A percentile compares a stretch with the other conserved stretches of the same genome.
Conservation (phyloP, 2,113 vertebrate genomes). For the Cottus gobio region DNA sequence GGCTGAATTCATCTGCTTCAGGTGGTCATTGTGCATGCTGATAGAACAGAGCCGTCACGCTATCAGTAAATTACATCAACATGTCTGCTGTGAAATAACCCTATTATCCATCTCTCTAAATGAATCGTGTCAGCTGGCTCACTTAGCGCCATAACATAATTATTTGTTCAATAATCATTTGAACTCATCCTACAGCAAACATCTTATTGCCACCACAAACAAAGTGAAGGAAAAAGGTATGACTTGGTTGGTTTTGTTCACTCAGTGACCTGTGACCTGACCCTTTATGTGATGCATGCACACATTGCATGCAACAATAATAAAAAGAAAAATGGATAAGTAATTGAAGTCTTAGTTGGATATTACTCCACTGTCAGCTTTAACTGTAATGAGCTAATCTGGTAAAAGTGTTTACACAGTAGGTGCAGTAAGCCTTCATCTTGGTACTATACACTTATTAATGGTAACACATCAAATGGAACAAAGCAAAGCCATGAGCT, state of each 20-base stretch:
- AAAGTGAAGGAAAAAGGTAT: background rate
- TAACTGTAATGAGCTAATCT: background rate
- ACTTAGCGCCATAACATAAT: background rate
- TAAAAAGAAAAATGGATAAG: background rate
- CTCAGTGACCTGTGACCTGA: background rate
- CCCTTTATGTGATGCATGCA: background rate
- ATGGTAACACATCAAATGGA: background rate
- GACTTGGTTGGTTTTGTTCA: background rate
- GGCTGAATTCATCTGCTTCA: background rate
- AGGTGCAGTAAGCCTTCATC: constrained; percentile 2
- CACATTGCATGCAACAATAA: background rate
- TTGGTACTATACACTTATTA: background rate
- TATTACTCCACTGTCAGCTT: background rate
- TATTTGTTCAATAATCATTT: background rate
- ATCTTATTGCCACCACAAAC: background rate
- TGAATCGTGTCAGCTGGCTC: background rate
- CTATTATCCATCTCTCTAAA: background rate
- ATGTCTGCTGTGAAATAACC: background rate
- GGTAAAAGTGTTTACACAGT: background rate
- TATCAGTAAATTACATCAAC: too few species aligned
- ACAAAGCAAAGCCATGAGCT: background rate
- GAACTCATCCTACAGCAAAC: background rate
- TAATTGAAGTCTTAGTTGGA: background rate
- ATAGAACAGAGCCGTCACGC: background rate
- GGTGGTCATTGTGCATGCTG: background rate